Evolutionary conservation across 2,888 invertebrate genomes (phyloP), one percentile per base, ranked within the genome.

Genomic region (Mongoloraphidia duomilia): DNA sequence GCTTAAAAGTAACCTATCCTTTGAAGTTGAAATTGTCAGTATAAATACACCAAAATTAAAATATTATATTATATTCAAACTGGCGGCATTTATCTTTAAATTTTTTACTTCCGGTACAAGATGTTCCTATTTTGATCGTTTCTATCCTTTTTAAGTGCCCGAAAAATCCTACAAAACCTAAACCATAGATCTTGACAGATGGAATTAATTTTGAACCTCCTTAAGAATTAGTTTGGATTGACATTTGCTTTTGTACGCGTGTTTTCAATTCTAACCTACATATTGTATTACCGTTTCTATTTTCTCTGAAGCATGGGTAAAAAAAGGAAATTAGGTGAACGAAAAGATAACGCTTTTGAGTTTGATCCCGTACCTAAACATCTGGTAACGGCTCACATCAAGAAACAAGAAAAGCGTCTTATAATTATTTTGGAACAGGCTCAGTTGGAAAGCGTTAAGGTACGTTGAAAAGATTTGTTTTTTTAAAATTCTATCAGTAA

Each of bases 361-460:
- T 87, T 77, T 60, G 87, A 88, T 68, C 80, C 87, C 10, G 70
- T 78, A 49, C 84, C 87, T 1, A 82, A 80, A 62, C 86, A 89
- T 68, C 73, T 87, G 53, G 80, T 82, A 40, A 77, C 82, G n/a
- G 74, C 78, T 13, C 88, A 90, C 56, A 74, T 87, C 43, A 80
- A 81, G 59, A 83, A 88, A 57, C 82, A 86, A 67, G 90, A 92
- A 59, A 92, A 94, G 66, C 82, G 96, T 45, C 72, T 97, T 14
- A 90, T 97, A 55, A 80, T 98, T 39, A 80, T 98, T 50, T 69
- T 98, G 48, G 96, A 96, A 71, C 83, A 86, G 50, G 95, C 97
- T 4, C 94, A 95, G 61, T 68, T 98, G 47, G 97, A 98, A 72
- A 88, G 92, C 41, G 93, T 95, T 0, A 97, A 96, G 77, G 95